These are phyloP conservation scores for Dryoscopus gambensis DNA, from an alignment of 2,113 vertebrate genomes.

Conservation along the genomic window DNA sequence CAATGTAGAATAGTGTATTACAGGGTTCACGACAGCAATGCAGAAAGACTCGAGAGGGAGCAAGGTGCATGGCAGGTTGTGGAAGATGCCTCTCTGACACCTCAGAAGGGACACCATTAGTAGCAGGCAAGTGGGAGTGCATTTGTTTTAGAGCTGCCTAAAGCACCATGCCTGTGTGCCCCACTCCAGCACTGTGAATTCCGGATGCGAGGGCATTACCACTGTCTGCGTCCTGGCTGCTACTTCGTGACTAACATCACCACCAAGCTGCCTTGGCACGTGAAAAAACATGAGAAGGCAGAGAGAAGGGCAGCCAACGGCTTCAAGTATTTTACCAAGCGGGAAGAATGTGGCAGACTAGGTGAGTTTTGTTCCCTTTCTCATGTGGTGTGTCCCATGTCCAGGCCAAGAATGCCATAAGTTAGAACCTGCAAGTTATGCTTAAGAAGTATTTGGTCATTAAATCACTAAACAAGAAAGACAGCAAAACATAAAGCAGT, in stretches of 20 bases:
- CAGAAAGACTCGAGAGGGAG: rapidly evolving
- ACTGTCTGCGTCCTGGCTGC: slow-evolving; percentile 93
- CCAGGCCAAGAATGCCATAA: not conserved
- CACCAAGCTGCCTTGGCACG: slow-evolving; percentile 97
- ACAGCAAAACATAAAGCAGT: not conserved
- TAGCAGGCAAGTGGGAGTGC: not conserved
- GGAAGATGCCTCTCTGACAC: not conserved
- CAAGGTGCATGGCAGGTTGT: not conserved
- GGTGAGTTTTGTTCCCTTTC: slow-evolving; percentile 71
- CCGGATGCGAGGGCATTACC: slow-evolving; percentile 97
- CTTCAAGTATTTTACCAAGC: slow-evolving; percentile 98
- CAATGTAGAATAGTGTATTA: rapidly evolving
- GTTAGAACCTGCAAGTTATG: not conserved
- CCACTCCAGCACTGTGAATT: slow-evolving; percentile 91
- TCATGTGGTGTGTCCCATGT: not conserved
- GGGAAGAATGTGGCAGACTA: slow-evolving; percentile 91
- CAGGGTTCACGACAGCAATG: not conserved
- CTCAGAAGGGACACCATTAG: not conserved
- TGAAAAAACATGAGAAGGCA: slow-evolving; percentile 98
- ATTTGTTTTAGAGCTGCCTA: not conserved
- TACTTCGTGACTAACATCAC: slow-evolving; percentile 98
- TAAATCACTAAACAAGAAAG: not conserved
- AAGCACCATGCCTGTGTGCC: not conserved
- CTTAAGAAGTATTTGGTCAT: not conserved
- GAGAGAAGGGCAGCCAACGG: slow-evolving; percentile 95